These are phyloP conservation scores for Cynocephalus volans DNA, from an alignment of 2,113 vertebrate species.

Conservation along the genomic window DNA sequence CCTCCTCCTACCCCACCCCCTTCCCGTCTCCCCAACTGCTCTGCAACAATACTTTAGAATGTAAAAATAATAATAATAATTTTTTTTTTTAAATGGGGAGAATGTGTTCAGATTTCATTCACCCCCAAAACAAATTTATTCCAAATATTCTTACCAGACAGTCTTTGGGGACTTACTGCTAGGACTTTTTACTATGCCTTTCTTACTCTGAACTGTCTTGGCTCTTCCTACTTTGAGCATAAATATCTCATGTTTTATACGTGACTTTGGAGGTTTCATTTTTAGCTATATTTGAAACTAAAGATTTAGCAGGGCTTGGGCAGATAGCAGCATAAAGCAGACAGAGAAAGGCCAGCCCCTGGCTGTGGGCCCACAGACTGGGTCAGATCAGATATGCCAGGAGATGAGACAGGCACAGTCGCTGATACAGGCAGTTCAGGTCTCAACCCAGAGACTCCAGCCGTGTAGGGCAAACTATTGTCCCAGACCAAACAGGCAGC, in stretches of 20 bases:
- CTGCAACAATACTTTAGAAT: no score
- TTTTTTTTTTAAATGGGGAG: no score
- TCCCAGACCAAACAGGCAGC: neutral
- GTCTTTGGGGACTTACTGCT: neutral
- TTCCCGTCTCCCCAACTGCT: no score
- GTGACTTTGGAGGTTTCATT: neutral
- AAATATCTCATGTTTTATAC: neutral
- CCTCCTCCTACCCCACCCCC: no score
- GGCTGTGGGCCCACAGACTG: neutral
- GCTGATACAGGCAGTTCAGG: neutral
- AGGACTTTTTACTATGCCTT: neutral
- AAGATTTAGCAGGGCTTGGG: neutral
- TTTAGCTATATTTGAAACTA: conserved; percentile 13
- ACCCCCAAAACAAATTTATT: neutral
- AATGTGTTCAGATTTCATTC: neutral
- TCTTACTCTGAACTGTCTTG: neutral
- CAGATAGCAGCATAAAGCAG: neutral
- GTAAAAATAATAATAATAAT: no score
- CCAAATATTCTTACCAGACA: neutral
- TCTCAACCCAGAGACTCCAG: neutral
- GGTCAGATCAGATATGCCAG: neutral
- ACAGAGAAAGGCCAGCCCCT: neutral
- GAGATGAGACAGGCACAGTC: neutral
- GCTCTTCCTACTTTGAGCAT: neutral
- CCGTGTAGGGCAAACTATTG: fast-evolving